Percentiles rank a stretch among this genome's conserved stretches.
Evolutionary conservation across 2,888 invertebrate species (phyloP).

Genomic region (Matsumyia berberina): DNA sequence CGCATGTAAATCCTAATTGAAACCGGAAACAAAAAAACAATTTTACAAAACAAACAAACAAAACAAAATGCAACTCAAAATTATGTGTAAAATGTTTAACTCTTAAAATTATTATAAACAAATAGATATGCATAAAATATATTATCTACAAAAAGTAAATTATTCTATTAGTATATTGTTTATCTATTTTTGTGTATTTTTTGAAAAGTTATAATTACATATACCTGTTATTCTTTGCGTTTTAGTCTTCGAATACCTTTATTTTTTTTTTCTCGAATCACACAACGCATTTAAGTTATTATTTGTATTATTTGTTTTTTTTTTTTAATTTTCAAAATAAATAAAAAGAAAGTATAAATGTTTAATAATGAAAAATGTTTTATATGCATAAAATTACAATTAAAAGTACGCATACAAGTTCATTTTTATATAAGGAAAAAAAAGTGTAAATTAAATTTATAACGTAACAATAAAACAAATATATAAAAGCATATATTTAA

Average conservation of each 20-base stretch:
- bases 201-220: slow-evolving; percentile 63
- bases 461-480: slow-evolving; percentile 75
- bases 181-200: slow-evolving; percentile 70
- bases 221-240: slow-evolving; percentile 69
- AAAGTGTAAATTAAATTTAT: slow-evolving; percentile 76
- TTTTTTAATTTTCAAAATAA: slow-evolving; percentile 32
- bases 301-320: slow-evolving; percentile 20
- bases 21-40: slow-evolving; percentile 68
- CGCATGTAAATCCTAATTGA: slow-evolving; percentile 84
- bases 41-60: slow-evolving; percentile 72
- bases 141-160: slow-evolving; percentile 63
- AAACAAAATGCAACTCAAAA: slow-evolving; percentile 67
- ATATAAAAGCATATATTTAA: slow-evolving; percentile 76
- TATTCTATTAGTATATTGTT: slow-evolving; percentile 74
- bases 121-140: slow-evolving; percentile 72
- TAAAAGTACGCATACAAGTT: slow-evolving; percentile 71
- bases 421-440: slow-evolving; percentile 74
- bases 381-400: slow-evolving; percentile 70
- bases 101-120: slow-evolving; percentile 72
- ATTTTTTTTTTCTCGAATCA: slow-evolving; percentile 48
- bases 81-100: slow-evolving; percentile 75
- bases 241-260: slow-evolving; percentile 67
- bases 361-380: slow-evolving; percentile 73
- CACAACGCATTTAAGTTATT: slow-evolving; percentile 70
- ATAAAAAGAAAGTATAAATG: slow-evolving; percentile 46